A percentile compares a stretch with the other conserved stretches of the same genome.
Conservation (phyloP, 2,113 vertebrate species). For the Porphyrio hochstetteri region DNA sequence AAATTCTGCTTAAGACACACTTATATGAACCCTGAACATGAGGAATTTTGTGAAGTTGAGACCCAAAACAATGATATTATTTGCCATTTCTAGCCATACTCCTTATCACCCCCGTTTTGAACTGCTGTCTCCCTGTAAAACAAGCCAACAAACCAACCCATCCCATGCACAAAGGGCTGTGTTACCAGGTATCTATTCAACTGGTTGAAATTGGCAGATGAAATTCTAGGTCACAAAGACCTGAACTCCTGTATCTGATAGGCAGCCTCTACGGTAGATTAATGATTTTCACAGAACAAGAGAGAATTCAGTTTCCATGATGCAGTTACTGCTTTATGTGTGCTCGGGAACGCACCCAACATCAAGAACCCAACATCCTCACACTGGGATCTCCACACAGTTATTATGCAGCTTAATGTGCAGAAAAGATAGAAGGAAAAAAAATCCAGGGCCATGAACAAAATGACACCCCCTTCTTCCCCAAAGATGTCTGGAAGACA, state of each 20-base stretch:
- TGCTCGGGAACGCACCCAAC: not conserved
- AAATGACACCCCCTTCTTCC: not conserved
- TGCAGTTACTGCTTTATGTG: not conserved
- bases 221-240: conserved; percentile 54
- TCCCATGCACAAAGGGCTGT: not conserved
- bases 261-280: not conserved
- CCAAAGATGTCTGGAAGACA: not conserved
- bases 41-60: not conserved
- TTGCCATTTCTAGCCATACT: not conserved
- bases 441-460: not conserved
- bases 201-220: not conserved
- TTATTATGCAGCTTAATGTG: not conserved
- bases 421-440: not conserved
- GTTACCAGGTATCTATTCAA: not conserved
- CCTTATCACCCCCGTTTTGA: not conserved
- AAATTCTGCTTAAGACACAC: not conserved
- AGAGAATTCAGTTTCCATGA: conserved; percentile 37
- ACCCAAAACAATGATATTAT: not conserved
- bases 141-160: not conserved
- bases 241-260: conserved; percentile 2
- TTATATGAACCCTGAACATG: not conserved
- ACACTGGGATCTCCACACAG: not conserved
- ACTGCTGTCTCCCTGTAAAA: not conserved
- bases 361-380: not conserved
- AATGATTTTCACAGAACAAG: conserved; percentile 34